These are phyloP conservation scores for Hormaphis cornu DNA, from an alignment of 1,140 invertebrate species.

Conservation along the genomic window DNA sequence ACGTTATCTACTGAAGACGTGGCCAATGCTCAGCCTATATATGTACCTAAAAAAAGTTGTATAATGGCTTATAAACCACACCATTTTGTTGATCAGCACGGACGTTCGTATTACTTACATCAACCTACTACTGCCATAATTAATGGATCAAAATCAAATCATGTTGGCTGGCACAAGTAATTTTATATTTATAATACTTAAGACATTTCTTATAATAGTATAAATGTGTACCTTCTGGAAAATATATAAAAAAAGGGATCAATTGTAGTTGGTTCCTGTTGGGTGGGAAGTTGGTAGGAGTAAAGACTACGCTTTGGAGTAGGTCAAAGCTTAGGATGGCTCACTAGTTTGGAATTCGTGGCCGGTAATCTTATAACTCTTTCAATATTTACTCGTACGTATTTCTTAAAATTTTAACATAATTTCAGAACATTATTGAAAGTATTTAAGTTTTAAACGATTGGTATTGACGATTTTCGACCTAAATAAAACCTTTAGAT, in stretches of 20 bases:
- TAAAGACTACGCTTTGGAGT: no score
- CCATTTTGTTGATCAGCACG: conserved; percentile 58
- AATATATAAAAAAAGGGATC: background rate
- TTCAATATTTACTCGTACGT: no score
- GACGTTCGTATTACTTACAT: conserved; percentile 54
- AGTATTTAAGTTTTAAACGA: no score
- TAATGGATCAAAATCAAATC: conserved; percentile 35
- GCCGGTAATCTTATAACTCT: no score
- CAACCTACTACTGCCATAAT: conserved; percentile 36
- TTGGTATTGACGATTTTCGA: no score
- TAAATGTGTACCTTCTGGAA: background rate
- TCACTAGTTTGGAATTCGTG: no score
- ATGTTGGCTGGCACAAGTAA: conserved; percentile 38
- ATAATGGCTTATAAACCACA: conserved; percentile 49
- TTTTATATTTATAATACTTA: background rate
- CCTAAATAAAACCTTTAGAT: no score
- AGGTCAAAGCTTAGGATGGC: no score
- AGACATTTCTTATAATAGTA: background rate
- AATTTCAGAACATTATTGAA: no score
- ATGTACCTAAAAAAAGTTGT: conserved; percentile 48
- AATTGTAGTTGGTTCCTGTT: no score
- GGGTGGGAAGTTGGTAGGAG: no score
- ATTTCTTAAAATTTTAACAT: no score
- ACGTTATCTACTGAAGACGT: conserved; percentile 63
- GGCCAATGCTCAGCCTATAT: conserved; percentile 47